Conservation (phyloP, 2,888 invertebrate species). For the Eristalinus sepulchralis region DNA sequence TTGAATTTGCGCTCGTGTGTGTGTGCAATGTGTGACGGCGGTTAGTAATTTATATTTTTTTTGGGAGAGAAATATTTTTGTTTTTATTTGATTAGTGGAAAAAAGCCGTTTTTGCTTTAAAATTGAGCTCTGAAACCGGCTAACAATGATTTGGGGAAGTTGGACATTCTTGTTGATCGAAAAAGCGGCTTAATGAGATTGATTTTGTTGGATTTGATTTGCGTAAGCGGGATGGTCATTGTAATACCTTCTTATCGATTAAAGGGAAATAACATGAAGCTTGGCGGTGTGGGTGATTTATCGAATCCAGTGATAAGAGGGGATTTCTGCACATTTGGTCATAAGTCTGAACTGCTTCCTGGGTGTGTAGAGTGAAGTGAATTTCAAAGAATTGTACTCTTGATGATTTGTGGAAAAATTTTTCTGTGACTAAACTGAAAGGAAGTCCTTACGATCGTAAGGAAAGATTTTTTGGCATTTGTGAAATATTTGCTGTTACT, state of each 20-base stretch:
- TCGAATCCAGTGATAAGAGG: background rate
- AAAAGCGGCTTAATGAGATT: constrained; percentile 2
- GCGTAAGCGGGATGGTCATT: background rate
- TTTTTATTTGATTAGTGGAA: constrained; percentile 32
- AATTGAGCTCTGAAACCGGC: constrained; percentile 25
- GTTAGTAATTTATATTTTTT: constrained; percentile 7
- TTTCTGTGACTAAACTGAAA: no score
- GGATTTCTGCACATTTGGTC: background rate
- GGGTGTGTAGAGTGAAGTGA: background rate
- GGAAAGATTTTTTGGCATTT: no score
- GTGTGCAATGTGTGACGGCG: background rate
- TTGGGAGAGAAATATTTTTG: constrained; percentile 5
- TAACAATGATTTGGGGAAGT: constrained; percentile 36
- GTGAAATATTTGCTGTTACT: no score
- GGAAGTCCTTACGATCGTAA: no score
- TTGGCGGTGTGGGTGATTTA: background rate
- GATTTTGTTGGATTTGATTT: background rate
- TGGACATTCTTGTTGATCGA: background rate
- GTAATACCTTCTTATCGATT: background rate
- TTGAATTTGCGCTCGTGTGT: background rate
- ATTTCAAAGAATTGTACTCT: background rate
- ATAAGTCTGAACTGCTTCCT: background rate
- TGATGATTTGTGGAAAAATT: background rate
- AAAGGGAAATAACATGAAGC: background rate
- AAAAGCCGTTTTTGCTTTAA: constrained; percentile 50